Evolutionary conservation across 2,113 vertebrate genomes (phyloP).

Genomic region (Balaeniceps rex): DNA sequence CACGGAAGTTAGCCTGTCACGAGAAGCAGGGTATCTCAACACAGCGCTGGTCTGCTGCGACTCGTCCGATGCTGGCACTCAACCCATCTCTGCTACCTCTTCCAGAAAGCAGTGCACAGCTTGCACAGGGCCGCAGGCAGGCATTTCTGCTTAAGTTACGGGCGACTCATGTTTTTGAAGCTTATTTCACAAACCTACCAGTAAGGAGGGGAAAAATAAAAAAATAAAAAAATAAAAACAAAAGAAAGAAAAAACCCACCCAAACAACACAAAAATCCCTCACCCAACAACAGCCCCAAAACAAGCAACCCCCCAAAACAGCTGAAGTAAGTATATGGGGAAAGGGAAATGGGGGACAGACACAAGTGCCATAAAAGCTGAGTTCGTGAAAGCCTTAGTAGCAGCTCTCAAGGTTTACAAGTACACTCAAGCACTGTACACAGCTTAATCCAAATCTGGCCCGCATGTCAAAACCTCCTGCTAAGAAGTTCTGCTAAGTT

Average conservation of each 20-base stretch:
- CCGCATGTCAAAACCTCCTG: not conserved
- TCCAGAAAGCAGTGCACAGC: not conserved
- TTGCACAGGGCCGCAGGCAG: not conserved
- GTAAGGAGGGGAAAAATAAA: not conserved
- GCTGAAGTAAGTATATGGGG: not conserved
- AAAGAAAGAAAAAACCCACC: not conserved
- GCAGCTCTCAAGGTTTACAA: not conserved
- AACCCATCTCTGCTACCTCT: not conserved
- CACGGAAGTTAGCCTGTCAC: rapidly evolving
- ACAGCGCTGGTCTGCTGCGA: not conserved
- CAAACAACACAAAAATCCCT: not conserved
- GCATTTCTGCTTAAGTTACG: not conserved
- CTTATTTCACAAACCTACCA: not conserved
- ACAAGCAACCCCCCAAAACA: not conserved
- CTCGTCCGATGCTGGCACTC: rapidly evolving
- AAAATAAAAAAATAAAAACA: rapidly evolving
- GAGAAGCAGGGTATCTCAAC: not conserved
- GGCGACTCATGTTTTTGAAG: rapidly evolving
- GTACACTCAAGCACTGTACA: not conserved
- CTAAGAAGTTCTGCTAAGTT: not conserved
- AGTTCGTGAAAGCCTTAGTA: not conserved
- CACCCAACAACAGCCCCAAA: not conserved
- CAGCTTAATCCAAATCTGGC: not conserved
- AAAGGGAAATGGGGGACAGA: not conserved
- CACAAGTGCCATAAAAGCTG: not conserved